A percentile compares a stretch with the other conserved stretches of the same genome.
Conservation (phyloP, 2,113 vertebrate species). For the Todiramphus chloris region DNA sequence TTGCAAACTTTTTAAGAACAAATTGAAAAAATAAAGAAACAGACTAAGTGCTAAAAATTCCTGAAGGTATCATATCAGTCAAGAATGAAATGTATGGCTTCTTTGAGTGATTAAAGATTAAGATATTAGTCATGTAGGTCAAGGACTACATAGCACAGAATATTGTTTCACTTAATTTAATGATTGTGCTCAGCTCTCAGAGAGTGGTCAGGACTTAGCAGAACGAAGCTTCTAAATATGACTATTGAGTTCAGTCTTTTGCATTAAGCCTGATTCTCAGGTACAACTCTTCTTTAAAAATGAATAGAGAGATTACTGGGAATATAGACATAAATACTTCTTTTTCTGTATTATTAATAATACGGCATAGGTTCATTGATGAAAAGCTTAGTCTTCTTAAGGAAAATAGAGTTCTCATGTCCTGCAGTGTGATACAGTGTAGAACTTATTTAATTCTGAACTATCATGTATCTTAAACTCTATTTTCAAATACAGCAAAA, state of each 20-base stretch:
- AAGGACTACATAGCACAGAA: background rate
- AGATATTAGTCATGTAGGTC: accelerated
- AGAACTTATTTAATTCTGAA: background rate
- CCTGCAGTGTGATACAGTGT: background rate
- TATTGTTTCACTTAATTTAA: background rate
- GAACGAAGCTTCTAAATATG: background rate
- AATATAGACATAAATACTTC: background rate
- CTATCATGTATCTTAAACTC: background rate
- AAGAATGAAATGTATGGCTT: background rate
- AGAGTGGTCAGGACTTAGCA: background rate
- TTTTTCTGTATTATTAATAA: background rate
- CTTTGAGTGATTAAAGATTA: background rate
- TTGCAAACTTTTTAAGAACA: background rate
- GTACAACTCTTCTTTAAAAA: background rate
- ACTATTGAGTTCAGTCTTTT: background rate
- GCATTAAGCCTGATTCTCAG: background rate
- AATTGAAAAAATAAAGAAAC: background rate
- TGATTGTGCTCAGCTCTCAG: background rate
- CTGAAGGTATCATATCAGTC: background rate
- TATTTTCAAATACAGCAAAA: background rate
- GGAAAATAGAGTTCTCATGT: background rate
- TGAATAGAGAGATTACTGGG: background rate
- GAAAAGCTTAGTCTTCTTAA: background rate
- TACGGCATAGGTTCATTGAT: background rate
- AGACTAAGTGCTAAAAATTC: background rate